Base-by-base conservation (phyloP, 2,113 vertebrate genomes). In the Pyrgilauda ruficollis region DNA sequence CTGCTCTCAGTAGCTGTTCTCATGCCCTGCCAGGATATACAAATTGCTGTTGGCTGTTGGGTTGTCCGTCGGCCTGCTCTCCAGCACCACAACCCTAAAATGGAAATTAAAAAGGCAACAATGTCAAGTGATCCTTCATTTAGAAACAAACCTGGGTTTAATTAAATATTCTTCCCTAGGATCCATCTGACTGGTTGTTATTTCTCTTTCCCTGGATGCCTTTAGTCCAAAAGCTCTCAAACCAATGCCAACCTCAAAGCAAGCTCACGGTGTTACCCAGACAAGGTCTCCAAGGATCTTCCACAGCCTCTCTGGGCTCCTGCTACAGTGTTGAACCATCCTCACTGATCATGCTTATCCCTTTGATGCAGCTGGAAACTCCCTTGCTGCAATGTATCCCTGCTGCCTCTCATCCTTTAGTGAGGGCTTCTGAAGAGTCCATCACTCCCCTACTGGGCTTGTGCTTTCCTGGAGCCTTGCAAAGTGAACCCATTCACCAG, bases 11-110 rank as follows among this genome's bases (percentile, higher is more conserved):
- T 99, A 99, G 98, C 99, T 99, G 98, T 99, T 99, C 95, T 99
- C 99, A 7, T 99, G 99, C 92, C 99, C 99, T 44, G 99, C 99
- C 96, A 99, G 98, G 98, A 99, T 99, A 95, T 99, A 99, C 76
- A 99, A 97, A 96, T 99, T 99, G 98, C 99, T 99, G 97, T 99
- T 98, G 97, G 99, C 99, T 53, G 99, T 99, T 2, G 99, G 99
- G 98, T 99, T 99, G 96, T 99, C 99, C 0, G 99, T 99, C 1
- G 99, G 99, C 90, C 99, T 97, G 89, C 99, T 99, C 98, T 99
- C 99, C 98, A 99, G 97, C 96, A 99, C 99, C 97, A 99, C 99
- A 22, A 99, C 99, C 97, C 99, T 99, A 87, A 33, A 69, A 92
- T 21, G 52, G 92, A 82, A 90, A 84, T 46, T 30, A 3, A 58